Base-by-base conservation (phyloP, 2,113 vertebrate species). In the Panthera uncia region DNA sequence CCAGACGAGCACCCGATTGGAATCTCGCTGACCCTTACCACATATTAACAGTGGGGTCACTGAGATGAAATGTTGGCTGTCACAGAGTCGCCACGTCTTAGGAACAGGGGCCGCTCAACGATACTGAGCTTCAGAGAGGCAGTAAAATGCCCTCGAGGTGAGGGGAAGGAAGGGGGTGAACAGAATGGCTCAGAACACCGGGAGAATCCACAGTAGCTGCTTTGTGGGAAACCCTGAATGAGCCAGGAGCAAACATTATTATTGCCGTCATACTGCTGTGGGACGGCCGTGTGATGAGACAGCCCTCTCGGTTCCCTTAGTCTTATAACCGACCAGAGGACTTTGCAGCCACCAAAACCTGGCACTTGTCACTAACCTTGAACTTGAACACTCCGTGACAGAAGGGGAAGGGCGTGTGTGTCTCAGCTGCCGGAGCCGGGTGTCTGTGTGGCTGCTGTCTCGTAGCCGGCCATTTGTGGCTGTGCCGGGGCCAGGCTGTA, bases 351-450 rank as follows among this genome's bases (percentile, higher is more conserved):
- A 84, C 45, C 23, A 8, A 41, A 61, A 91, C 45, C 84, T 68
- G 91, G 83, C 63, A 3, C 63, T 68, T 36, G n/a, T 89, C 80
- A 19, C 55, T 96, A 29, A 95, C 94, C 92, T 98, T 96, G 96
- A 98, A 96, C 95, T 95, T 97, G 97, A 97, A n/a, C 82, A 19
- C 65, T 65, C 82, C 48, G 79, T 16, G 73, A 80, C 91, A 79
- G 92, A 71, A 95, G 84, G 92, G 91, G 45, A n/a, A 25, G 71
- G 82, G 83, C 13, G 65, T 68, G 55, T 4, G 55, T 4, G 2
- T 55, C 73, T 94, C 57, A 63, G 76, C 81, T 45, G 71, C 85
- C 2, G 65, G 87, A 31, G 74, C 69, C 9, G 52, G 83, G 86
- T 13, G 1, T 73, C 25, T 38, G 52, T 10, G 55, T 21, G 10